Percentiles rank a stretch among this genome's conserved stretches.
Conservation (phyloP, 2,888 invertebrate species). For the Craniophora ligustri region DNA sequence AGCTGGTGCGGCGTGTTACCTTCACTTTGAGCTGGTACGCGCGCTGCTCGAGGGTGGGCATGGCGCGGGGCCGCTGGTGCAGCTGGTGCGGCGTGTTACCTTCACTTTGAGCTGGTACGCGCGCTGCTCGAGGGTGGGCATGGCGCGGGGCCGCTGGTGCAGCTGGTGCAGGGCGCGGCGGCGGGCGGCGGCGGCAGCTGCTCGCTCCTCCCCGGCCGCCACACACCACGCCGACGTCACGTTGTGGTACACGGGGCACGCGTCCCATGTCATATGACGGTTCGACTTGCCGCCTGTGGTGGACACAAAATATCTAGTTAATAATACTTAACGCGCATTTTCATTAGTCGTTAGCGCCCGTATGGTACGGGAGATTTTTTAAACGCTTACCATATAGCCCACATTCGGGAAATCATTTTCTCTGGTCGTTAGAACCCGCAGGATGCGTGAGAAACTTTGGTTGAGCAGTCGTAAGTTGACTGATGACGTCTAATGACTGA, state of each 20-base stretch:
- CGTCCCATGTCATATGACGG: constrained; percentile 96
- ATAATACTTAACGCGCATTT: too few species aligned
- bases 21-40: too few species aligned
- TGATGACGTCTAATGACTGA: too few species aligned
- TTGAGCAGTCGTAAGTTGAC: too few species aligned
- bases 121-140: constrained; percentile 91
- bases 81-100: constrained; percentile 54
- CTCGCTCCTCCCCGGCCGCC: constrained; percentile 89
- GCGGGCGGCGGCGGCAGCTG: constrained; percentile 89
- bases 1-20: constrained; percentile 88
- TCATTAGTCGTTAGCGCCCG: too few species aligned
- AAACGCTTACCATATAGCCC: too few species aligned
- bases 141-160: constrained; percentile 73
- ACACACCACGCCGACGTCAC: constrained; percentile 89
- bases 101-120: constrained; percentile 90
- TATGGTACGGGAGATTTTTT: too few species aligned
- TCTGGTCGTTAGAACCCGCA: too few species aligned
- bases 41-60: constrained; percentile 75
- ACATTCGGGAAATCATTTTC: too few species aligned
- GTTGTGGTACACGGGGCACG: constrained; percentile 96
- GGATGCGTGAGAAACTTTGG: too few species aligned
- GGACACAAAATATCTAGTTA: background rate
- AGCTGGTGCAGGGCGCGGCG: constrained; percentile 65
- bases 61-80: too few species aligned
- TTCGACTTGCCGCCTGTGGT: constrained; percentile 91